Evolutionary conservation across 1,140 invertebrate species (phyloP).

Genomic region (Pseudomyrmex cubaensis): DNA sequence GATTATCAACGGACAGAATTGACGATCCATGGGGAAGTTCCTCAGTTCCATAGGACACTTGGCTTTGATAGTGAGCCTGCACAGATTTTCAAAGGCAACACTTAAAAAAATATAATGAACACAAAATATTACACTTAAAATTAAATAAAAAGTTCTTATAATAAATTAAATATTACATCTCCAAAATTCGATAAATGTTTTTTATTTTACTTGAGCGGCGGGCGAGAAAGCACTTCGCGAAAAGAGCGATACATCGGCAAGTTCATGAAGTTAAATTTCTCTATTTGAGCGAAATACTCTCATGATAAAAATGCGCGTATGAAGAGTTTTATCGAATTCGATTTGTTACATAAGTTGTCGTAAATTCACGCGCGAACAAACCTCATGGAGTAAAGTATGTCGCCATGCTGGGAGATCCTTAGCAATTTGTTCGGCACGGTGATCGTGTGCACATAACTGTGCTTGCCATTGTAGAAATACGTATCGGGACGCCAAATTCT

Average conservation of each 20-base stretch:
- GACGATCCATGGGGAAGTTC: conserved; percentile 98
- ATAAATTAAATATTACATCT: too few relatives aligned
- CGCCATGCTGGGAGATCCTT: conserved; percentile 94
- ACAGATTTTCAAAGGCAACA: conserved; percentile 62
- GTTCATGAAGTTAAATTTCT: too few relatives aligned
- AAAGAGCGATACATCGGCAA: too few relatives aligned
- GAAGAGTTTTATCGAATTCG: neutral
- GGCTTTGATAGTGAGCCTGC: conserved; percentile 97
- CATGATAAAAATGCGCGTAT: neutral
- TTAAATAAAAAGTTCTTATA: neutral
- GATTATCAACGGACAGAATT: conserved; percentile 95
- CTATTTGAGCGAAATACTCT: neutral
- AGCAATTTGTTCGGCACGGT: conserved; percentile 98
- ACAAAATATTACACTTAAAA: neutral
- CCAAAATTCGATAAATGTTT: too few relatives aligned
- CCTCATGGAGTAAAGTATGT: conserved; percentile 98
- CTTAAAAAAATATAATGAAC: neutral
- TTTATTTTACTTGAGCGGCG: too few relatives aligned
- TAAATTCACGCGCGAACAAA: conserved; percentile 79
- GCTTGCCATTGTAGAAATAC: conserved; percentile 96
- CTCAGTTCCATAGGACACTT: conserved; percentile 98
- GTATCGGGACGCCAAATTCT: conserved; percentile 98
- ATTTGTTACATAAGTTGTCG: conserved; percentile 8
- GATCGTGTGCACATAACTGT: conserved; percentile 97
- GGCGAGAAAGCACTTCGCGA: too few relatives aligned